Conservation (phyloP, 2,888 invertebrate species). For the Pristionchus japonicus region DNA sequence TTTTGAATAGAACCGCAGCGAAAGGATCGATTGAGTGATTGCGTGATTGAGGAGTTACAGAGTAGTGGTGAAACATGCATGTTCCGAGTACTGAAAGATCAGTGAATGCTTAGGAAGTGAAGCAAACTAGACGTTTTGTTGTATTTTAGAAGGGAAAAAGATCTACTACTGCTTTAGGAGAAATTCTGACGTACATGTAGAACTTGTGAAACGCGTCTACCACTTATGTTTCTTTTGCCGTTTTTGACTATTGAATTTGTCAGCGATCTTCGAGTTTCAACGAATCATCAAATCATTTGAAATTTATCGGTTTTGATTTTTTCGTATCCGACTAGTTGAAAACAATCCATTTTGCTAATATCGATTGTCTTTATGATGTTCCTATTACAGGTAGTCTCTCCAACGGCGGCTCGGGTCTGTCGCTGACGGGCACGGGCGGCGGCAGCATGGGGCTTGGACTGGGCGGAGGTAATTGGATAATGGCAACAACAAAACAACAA, state of each 20-base stretch:
- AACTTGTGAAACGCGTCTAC: no score
- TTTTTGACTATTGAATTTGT: no score
- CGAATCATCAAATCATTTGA: neutral
- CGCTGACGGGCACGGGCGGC: neutral
- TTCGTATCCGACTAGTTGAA: neutral
- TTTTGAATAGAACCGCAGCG: neutral
- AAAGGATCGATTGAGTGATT: neutral
- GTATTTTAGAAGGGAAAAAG: no score
- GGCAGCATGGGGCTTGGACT: neutral
- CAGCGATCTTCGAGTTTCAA: neutral
- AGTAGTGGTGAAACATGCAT: neutral
- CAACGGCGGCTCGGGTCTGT: neutral
- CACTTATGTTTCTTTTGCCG: no score
- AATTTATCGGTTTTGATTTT: no score
- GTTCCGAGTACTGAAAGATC: neutral
- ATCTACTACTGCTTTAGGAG: no score
- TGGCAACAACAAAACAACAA: neutral
- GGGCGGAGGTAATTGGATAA: neutral
- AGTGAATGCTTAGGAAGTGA: no score
- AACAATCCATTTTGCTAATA: neutral
- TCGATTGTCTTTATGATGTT: no score
- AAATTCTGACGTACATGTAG: no score
- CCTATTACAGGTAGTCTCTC: neutral
- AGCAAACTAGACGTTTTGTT: no score
- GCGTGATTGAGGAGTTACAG: neutral